Base-by-base conservation (phyloP, 35 echinoderm and acorn worm genomes). In the Ophioderma brevispina region DNA sequence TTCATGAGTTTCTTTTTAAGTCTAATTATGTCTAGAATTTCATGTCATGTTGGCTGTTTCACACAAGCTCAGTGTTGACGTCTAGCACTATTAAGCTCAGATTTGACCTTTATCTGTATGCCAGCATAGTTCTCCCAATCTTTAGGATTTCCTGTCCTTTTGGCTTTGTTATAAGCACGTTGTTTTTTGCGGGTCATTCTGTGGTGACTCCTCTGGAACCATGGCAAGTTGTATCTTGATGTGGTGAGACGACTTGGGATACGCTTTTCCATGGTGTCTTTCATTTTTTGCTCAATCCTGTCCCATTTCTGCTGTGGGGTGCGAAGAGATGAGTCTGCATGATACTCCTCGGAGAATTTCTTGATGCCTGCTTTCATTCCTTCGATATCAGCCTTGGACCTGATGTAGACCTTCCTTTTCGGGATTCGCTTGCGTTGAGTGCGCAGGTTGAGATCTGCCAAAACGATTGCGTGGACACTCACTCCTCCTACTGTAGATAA, bases 171-270 rank as follows among this genome's bases (percentile, higher is more conserved):
- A 30, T 85, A 85, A 32, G 31, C 38, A 19, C 82, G 28, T 35
- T 85, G 11, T 32, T 85, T 85, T 59, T 50, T 85, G 38, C 82
- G 82, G 30, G 42, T 59, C 13, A 85, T 10, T 63, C 82, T 42
- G 41, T 59, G 82, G 36, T 59, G 82, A 8, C 36, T 42, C 43
- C 38, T 85, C 19, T 37, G n/a, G 40, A 87, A 87, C 84, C 84
- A 87, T 8, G 84, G 56, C 35, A 87, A 37, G 56, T 49, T 87
- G 31, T 32, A 31, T 87, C 25, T n/a, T 13, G 63, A 76, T 18
- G 35, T 0, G 36, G 55, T 37, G 0, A 25, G 49, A 4, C 55
- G 49, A 31, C 36, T 64, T 87, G 64, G 84, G 13, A 87, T 87
- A 37, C 55, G 55, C 23, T 15, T 70, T 15, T 87, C 40, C 56